Conservation (phyloP, 2,113 vertebrate genomes). For the Willisornis vidua region DNA sequence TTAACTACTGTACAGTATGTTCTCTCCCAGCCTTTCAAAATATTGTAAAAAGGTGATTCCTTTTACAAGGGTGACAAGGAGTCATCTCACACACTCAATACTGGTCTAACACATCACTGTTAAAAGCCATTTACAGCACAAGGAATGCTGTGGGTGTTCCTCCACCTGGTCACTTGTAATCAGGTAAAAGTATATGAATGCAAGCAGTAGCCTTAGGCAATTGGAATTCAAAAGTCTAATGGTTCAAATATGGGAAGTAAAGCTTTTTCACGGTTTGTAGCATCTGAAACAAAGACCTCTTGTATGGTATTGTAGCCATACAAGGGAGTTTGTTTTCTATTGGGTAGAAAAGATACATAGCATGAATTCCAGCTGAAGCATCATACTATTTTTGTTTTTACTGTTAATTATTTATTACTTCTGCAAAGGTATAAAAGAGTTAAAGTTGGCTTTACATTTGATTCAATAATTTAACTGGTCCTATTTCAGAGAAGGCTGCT, state of each 20-base stretch:
- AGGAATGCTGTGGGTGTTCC: constrained; percentile 48
- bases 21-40: neutral
- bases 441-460: neutral
- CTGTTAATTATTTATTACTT: constrained; percentile 57
- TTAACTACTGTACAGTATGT: neutral
- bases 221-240: neutral
- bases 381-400: neutral
- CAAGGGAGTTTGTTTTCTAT: constrained; percentile 5
- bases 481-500: neutral
- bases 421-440: constrained; percentile 12
- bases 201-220: constrained; percentile 14
- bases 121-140: neutral
- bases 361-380: neutral
- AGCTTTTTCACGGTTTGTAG: neutral
- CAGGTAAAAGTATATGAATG: neutral
- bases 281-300: constrained; percentile 2
- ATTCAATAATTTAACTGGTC: neutral
- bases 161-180: neutral
- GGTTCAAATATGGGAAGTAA: neutral
- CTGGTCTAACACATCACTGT: neutral
- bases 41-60: neutral
- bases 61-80: neutral
- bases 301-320: neutral
- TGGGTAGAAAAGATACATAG: neutral
- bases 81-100: neutral